Evolutionary conservation across 2,888 invertebrate genomes (phyloP), one percentile per base, ranked within the genome.

Genomic region (Ormyrus nitidulus): DNA sequence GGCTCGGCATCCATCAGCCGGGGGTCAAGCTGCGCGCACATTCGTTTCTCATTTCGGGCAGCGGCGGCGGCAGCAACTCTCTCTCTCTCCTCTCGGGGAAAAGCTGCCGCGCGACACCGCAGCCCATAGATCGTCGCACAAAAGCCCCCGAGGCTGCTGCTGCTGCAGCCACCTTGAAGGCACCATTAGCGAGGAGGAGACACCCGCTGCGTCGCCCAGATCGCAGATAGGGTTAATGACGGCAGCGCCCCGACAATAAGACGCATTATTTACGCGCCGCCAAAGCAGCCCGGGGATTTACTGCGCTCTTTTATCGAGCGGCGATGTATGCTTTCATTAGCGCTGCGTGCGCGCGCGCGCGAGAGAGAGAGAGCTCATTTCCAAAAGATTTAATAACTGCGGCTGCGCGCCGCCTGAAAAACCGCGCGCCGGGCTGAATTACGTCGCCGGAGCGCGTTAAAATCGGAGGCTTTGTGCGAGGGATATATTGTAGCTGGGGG

Each of bases 211-310:
- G 88, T 86, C 13, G 5, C 11, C 83, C 85, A 88, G 89, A 89
- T 89, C 86, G 84, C 84, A 88, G 89, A 89, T 89, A 89, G 88
- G 87, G 88, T 89, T 89, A 89, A 89, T 89, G 89, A 89, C 87
- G 86, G 5, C 87, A 83, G 86, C 85, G 86, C 85, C 83, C 84
- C 87, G 87, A 88, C 89, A 89, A 89, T 88, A 88, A 88, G 86
- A 85, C 86, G 86, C 86, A 85, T 88, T 89, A 89, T 89, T 89
- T 88, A 89, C 87, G 85, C 86, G 85, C 85, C 81, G 80, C 83
- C 34, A 34, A 34, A 34, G 34, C 34, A 34, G 34, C 34, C 34
- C 34, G 34, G 34, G 34, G 34, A 34, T 34, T 34, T 34, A 34
- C 34, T 34, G 34, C 34, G 34, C 34, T 34, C 34, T 34, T 34